These are phyloP conservation scores for Eumeta japonica DNA, from an alignment of 1,140 invertebrate species.

Conservation along the genomic window DNA sequence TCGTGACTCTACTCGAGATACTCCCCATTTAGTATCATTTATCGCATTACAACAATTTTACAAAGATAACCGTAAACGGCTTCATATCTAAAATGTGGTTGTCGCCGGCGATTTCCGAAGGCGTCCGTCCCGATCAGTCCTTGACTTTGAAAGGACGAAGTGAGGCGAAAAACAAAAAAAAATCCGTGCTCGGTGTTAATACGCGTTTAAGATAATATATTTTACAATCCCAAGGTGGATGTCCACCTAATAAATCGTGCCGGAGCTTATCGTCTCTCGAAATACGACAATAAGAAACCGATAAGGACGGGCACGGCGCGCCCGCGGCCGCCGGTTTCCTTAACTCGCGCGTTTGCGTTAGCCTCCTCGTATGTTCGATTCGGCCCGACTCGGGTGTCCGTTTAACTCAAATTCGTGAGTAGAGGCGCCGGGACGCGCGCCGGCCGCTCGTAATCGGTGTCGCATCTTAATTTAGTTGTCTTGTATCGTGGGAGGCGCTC, in stretches of 20 bases:
- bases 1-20: no score
- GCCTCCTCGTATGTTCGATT: no score
- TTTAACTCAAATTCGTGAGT: slow-evolving; percentile 20
- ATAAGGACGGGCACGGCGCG: slow-evolving; percentile 35
- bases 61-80: no score
- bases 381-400: slow-evolving; percentile 2
- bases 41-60: no score
- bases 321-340: slow-evolving; percentile 15
- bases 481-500: slow-evolving; percentile 33
- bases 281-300: slow-evolving; percentile 37
- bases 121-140: no score
- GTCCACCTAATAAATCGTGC: slow-evolving; percentile 47
- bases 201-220: slow-evolving; percentile 55
- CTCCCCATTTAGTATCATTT: no score
- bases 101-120: no score
- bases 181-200: slow-evolving; percentile 44
- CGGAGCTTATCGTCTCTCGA: slow-evolving; percentile 41
- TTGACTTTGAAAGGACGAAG: no score
- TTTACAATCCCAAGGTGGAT: slow-evolving; percentile 46
- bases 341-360: slow-evolving; percentile 33
- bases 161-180: no score
- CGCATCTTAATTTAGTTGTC: slow-evolving; percentile 53
- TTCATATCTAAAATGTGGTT: no score
- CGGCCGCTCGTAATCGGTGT: slow-evolving; percentile 36
- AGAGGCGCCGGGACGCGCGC: slow-evolving; percentile 16